phyloP scores from a whole-genome alignment of 2,113 vertebrate species.

The Caranx melampygus region DNA sequence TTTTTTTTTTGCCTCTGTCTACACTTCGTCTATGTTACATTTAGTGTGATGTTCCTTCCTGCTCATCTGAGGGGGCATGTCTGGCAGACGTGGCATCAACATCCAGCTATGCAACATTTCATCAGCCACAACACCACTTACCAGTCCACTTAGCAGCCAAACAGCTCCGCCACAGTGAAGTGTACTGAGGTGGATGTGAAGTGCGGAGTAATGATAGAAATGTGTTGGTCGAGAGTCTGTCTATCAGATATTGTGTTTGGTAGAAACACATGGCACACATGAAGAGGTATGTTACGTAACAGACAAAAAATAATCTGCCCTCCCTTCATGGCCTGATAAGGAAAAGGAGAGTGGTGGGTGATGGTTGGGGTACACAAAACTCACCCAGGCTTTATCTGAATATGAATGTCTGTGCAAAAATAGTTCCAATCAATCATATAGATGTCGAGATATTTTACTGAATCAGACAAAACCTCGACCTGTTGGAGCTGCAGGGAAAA shows the following conservation, averaged over 20 bases:
- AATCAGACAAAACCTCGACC: too few relatives aligned
- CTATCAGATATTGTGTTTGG: constrained; percentile 48
- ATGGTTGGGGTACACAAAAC: constrained; percentile 1
- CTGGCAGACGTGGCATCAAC: constrained; percentile 49
- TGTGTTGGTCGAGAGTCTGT: constrained; percentile 20
- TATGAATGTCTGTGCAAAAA: too few relatives aligned
- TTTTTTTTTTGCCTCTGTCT: background rate
- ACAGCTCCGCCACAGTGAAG: constrained; percentile 30
- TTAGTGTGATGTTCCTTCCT: background rate
- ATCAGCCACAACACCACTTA: constrained; percentile 46
- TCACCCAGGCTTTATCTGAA: too few relatives aligned
- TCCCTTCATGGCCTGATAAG: constrained; percentile 63
- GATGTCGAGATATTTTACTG: too few relatives aligned
- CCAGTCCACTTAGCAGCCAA: constrained; percentile 46
- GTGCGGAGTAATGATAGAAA: constrained; percentile 63
- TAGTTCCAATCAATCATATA: too few relatives aligned
- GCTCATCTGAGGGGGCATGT: background rate
- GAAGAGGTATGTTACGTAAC: constrained; percentile 51
- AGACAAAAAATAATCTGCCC: background rate
- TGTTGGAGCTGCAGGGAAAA: too few relatives aligned
- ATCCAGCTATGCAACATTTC: constrained; percentile 48
- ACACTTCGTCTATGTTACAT: background rate
- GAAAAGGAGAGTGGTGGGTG: constrained; percentile 33
- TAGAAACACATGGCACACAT: constrained; percentile 55
- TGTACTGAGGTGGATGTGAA: constrained; percentile 47